phyloP scores from a whole-genome alignment of 2,888 invertebrate genomes.

The Rapana venosa region DNA sequence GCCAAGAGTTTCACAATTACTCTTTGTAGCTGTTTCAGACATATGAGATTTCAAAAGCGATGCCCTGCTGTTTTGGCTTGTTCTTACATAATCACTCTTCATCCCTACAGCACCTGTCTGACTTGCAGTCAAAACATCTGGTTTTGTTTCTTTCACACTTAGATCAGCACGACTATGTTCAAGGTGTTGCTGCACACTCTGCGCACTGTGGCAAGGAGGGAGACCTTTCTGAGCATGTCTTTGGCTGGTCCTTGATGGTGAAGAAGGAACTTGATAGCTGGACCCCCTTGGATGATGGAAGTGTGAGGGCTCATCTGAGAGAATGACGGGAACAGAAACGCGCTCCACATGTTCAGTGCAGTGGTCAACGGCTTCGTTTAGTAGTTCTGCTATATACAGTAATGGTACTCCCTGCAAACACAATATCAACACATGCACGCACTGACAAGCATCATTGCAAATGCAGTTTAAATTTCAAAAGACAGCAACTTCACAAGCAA shows the following conservation, averaged over 20 bases:
- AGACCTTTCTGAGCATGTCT: neutral
- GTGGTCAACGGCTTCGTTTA: slow-evolving; percentile 32
- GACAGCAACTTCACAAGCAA: too few species aligned
- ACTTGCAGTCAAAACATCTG: neutral
- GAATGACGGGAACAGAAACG: slow-evolving; percentile 20
- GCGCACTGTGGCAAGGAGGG: neutral
- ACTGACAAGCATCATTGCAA: too few species aligned
- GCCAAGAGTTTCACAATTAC: neutral
- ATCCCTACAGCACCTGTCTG: too few species aligned
- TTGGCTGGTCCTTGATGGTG: neutral
- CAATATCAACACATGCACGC: too few species aligned
- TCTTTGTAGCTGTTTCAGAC: neutral
- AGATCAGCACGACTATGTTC: neutral
- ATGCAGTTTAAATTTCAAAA: too few species aligned
- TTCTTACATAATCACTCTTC: neutral
- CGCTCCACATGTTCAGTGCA: neutral
- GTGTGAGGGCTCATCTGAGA: neutral
- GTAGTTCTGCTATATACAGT: slow-evolving; percentile 4
- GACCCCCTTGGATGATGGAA: neutral
- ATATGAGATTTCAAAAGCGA: neutral
- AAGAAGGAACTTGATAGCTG: neutral
- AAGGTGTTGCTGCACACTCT: neutral
- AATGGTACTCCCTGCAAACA: slow-evolving; percentile 31
- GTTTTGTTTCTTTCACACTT: neutral
- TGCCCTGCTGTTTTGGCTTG: neutral